A percentile compares a stretch with the other conserved stretches of the same genome.
Evolutionary conservation across 2,888 invertebrate genomes (phyloP).

Genomic region (Heliconius erato): DNA sequence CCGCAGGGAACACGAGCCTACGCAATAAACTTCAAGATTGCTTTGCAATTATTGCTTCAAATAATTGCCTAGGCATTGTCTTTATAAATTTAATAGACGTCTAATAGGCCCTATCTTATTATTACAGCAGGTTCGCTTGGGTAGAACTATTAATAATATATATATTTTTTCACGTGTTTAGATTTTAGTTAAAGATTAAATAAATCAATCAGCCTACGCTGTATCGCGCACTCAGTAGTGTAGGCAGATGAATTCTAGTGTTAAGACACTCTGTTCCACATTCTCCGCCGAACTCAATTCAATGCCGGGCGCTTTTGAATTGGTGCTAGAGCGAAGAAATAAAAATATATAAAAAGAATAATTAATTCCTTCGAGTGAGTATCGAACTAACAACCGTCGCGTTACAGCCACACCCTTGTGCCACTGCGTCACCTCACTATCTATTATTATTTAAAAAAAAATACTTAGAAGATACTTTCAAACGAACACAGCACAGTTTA

Average conservation of each 20-base stretch:
- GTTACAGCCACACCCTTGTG: not conserved
- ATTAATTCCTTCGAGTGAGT: not conserved
- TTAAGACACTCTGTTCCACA: no score
- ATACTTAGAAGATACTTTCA: not conserved
- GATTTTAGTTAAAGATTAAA: no score
- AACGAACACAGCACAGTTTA: not conserved
- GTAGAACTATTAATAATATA: not conserved
- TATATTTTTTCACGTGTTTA: no score
- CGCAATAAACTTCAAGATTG: conserved; percentile 63
- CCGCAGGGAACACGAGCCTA: conserved; percentile 53
- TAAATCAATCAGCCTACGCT: no score
- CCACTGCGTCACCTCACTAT: not conserved
- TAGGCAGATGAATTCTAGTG: no score
- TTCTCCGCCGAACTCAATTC: not conserved
- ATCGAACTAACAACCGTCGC: not conserved
- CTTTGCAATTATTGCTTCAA: conserved; percentile 59
- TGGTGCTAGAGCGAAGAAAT: not conserved
- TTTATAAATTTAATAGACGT: conserved; percentile 65
- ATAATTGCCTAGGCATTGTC: conserved; percentile 60
- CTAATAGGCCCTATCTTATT: conserved; percentile 62
- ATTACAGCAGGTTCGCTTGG: not conserved
- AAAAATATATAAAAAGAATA: not conserved
- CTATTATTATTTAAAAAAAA: not conserved
- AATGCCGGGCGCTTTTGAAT: not conserved
- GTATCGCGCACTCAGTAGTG: no score